Evolutionary conservation across 1,140 invertebrate species (phyloP), one percentile per base, ranked within the genome.

Genomic region (Papilio polytes): DNA sequence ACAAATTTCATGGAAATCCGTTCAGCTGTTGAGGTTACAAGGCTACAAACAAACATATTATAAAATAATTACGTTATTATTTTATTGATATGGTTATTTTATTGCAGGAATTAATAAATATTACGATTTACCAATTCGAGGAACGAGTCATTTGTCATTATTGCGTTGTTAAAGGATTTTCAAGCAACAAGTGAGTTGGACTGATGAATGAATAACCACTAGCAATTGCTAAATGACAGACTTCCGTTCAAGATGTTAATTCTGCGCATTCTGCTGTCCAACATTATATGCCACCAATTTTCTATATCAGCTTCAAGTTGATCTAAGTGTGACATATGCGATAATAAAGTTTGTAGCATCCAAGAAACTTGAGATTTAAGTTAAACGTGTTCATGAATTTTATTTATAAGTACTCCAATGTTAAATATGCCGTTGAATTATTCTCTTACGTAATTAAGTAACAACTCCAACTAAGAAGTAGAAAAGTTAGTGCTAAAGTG

Each of bases 171-270:
- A 78, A 78, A 56, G 53, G 76, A 78, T 56, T 78, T 59, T 78
- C 51, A 59, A 78, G 76, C 76, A 78, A 78, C 76, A 59, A 78
- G 76, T 78, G 76, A 59, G 51, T 70, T 63, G 51, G 59, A 20
- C 51, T 77, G 76, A 78, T 51, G 74, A 84, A 85, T 89, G 82
- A 88, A 81, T 84, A 85, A 85, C 79, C 46, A 51, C 36, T 79
- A 74, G 22, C 87, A 91, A 91, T 90, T 92, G 89, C 56, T 88
- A 84, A 91, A 92, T 85, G 73, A 88, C 81, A 20, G 15, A 80
- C 87, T 86, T 92, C 90, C 90, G 83, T 80, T 78, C 53, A 44
- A 78, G 76, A 78, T 36, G 76, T 63, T 78, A 63, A 63, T 78
- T 78, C 76, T 63, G 76, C 9, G 20, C 26, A 63, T 31, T 66